These are phyloP conservation scores for Dicycla oo DNA, from an alignment of 2,888 invertebrate species.

Conservation along the genomic window DNA sequence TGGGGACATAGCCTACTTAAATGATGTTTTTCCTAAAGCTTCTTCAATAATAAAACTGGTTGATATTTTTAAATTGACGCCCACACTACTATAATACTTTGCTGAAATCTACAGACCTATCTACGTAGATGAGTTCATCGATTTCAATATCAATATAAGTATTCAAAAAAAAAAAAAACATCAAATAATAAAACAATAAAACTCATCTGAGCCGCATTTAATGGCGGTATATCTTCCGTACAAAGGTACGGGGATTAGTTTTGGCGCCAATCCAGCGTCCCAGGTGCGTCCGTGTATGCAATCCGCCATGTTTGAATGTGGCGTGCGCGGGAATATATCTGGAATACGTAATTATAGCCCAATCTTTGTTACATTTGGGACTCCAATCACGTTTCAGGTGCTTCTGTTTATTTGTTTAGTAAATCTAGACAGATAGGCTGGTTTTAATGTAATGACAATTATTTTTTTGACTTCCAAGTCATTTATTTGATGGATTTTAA, in stretches of 20 bases:
- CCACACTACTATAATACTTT: no score
- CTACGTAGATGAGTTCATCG: neutral
- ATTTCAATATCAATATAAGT: neutral
- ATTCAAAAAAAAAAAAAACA: slow-evolving; percentile 7
- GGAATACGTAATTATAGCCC: slow-evolving; percentile 51
- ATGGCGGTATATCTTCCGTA: slow-evolving; percentile 48
- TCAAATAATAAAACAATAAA: slow-evolving; percentile 27
- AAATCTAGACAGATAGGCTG: neutral
- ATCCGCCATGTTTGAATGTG: slow-evolving; percentile 41
- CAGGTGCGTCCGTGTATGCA: slow-evolving; percentile 60
- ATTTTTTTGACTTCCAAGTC: neutral
- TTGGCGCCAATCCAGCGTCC: slow-evolving; percentile 57
- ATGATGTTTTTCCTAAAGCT: neutral
- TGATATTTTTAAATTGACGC: neutral
- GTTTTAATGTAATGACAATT: neutral
- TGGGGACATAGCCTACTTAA: neutral
- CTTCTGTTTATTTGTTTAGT: slow-evolving; percentile 24
- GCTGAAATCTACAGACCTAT: neutral
- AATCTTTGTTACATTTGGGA: slow-evolving; percentile 29
- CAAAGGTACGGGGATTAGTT: slow-evolving; percentile 57
- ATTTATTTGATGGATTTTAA: neutral
- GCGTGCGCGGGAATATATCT: slow-evolving; percentile 39
- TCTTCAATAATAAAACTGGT: neutral
- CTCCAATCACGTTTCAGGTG: slow-evolving; percentile 34
- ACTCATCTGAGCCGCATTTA: slow-evolving; percentile 29